Percentiles rank a stretch among this genome's conserved stretches.
Conservation (phyloP, 1,140 invertebrate species). For the Episyrphus balteatus region DNA sequence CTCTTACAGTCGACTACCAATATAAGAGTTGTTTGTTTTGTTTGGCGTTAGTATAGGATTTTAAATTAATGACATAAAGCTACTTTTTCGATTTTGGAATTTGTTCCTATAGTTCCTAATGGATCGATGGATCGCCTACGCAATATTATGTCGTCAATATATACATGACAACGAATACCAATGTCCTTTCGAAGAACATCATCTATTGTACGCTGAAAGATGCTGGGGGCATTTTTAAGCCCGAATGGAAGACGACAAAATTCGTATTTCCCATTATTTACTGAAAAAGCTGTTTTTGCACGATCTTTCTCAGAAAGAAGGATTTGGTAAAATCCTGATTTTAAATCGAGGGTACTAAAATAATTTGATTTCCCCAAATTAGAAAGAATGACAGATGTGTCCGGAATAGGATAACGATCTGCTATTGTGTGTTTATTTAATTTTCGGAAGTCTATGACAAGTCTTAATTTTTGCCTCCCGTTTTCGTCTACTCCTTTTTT, state of each 20-base stretch:
- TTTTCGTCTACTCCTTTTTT: constrained; percentile 10
- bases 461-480: constrained; percentile 7
- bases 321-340: constrained; percentile 41
- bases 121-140: no score
- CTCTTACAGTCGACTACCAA: no score
- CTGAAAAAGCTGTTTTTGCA: constrained; percentile 38
- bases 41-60: no score
- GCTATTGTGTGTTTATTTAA: constrained; percentile 25
- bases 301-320: constrained; percentile 21
- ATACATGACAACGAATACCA: constrained; percentile 7
- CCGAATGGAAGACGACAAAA: constrained; percentile 19
- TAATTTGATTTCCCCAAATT: constrained; percentile 28
- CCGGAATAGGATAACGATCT: constrained; percentile 40
- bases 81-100: no score
- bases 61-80: no score
- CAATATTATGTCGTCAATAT: constrained; percentile 10
- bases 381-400: constrained; percentile 36
- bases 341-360: constrained; percentile 38
- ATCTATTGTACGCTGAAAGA: constrained; percentile 28
- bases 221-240: constrained; percentile 17
- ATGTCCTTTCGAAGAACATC: constrained; percentile 4
- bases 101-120: no score
- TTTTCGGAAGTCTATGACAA: constrained; percentile 25
- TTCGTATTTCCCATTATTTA: constrained; percentile 7
- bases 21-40: no score